Conservation (phyloP, 2,113 vertebrate species). For the Todiramphus chloris region DNA sequence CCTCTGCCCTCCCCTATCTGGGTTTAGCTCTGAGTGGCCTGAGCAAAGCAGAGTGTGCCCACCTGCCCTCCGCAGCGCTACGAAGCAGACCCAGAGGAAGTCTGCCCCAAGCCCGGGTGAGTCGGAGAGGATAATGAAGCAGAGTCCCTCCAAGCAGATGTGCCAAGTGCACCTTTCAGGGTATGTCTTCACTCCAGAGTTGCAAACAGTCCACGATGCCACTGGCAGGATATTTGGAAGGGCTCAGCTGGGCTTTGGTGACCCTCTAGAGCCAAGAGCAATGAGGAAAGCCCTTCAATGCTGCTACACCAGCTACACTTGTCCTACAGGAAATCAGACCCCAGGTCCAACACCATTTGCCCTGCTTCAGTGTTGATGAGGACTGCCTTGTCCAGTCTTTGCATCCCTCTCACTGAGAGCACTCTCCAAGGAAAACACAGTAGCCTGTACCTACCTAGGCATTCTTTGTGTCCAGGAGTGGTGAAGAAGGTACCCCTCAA, state of each 20-base stretch:
- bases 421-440: background rate
- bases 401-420: background rate
- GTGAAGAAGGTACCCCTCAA: background rate
- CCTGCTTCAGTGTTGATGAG: background rate
- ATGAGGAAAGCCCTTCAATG: background rate
- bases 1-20: background rate
- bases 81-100: accelerated
- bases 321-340: background rate
- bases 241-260: background rate
- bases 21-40: background rate
- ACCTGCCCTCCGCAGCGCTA: background rate
- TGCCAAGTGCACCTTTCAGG: background rate
- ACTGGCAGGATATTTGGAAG: background rate
- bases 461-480: background rate
- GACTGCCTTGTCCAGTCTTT: background rate
- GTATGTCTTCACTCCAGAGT: background rate
- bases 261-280: background rate
- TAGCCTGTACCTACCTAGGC: background rate
- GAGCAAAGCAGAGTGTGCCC: accelerated
- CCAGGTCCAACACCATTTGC: background rate
- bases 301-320: background rate
- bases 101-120: background rate
- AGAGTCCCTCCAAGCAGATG: background rate
- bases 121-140: background rate
- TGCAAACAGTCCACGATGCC: accelerated